Evolutionary conservation across 2,113 vertebrate genomes (phyloP), one percentile per base, ranked within the genome.

Genomic region (Catagonus wagneri): DNA sequence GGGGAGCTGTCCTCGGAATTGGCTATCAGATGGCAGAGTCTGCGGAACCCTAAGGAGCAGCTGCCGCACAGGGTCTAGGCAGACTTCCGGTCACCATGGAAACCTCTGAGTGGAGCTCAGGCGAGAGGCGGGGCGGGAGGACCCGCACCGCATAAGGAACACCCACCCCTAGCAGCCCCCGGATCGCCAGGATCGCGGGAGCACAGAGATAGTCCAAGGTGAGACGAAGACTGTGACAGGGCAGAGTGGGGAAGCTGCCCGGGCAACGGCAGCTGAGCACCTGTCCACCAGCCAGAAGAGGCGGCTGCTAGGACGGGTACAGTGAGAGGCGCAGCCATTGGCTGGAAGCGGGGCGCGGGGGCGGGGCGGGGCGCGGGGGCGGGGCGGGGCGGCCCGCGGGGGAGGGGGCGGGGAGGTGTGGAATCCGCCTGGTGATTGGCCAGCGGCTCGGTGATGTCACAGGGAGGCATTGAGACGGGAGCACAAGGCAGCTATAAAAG

Each of bases 81-180:
- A 5, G 15, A 15, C 3, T 1, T 0, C 6, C 0, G 16, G 17
- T 92, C 39, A 22, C 68, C 68, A 36, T 54, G 68, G 68, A 27
- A 50, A 52, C 66, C 16, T 39, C 16, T 23, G 78, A 36, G 36
- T 19, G 2, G 39, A 16, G 19, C 61, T 66, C 14, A 32, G 16
- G 6, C 4, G 29, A 68, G 44, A 19, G 61, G 12, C 4, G 3
- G 12, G 39, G 39, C 12, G 22, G 2, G 3, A 1, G 69, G 25
- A 16, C 72, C 20, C 9, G 14, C 44, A n/a, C 7, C 20, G 1
- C 27, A 1, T 3, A 36, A 23, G 0, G 17, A 6, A 6, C 1
- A 10, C 72, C 72, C 22, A 34, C 15, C 15, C 34, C 58, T 9
- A 8, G 16, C 25, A 9, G 25, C 39, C 50, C 29, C 4, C 63